Conservation (phyloP, 2,888 invertebrate genomes). For the Entomobrya multifasciata region DNA sequence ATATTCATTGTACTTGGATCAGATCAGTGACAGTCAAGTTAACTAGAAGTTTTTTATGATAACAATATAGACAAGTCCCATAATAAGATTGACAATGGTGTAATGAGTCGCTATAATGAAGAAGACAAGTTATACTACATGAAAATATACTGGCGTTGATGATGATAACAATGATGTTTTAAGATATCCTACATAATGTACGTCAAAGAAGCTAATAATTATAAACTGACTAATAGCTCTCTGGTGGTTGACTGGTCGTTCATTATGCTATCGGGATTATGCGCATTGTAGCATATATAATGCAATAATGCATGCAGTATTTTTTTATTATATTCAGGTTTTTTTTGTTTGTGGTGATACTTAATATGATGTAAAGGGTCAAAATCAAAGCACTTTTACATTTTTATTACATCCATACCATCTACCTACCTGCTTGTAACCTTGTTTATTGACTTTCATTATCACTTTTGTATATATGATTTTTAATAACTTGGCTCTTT, state of each 20-base stretch:
- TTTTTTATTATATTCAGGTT: too few species aligned
- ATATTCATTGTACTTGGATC: background rate
- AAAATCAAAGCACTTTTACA: conserved; percentile 2
- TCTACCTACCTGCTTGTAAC: conserved; percentile 12
- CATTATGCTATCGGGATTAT: background rate
- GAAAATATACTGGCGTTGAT: conserved; percentile 6
- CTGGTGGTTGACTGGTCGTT: conserved; percentile 11
- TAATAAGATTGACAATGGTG: conserved; percentile 56
- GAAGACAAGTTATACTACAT: conserved; percentile 61
- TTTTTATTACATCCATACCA: conserved; percentile 21
- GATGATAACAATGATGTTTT: conserved; percentile 35
- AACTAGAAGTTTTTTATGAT: conserved; percentile 44
- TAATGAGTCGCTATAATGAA: conserved; percentile 65
- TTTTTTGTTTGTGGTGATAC: conserved; percentile 14
- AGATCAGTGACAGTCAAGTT: conserved; percentile 31
- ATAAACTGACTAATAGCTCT: conserved; percentile 64
- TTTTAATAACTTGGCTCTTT: conserved; percentile 21
- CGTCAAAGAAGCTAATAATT: conserved; percentile 66
- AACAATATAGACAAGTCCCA: background rate
- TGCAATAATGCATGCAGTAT: too few species aligned
- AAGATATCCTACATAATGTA: conserved; percentile 39
- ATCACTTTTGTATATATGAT: background rate
- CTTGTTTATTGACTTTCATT: conserved; percentile 54
- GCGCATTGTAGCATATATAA: too few species aligned
- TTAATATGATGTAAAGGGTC: conserved; percentile 14